Evolutionary conservation across 2,888 invertebrate genomes (phyloP).

Genomic region (Pteria penguin): DNA sequence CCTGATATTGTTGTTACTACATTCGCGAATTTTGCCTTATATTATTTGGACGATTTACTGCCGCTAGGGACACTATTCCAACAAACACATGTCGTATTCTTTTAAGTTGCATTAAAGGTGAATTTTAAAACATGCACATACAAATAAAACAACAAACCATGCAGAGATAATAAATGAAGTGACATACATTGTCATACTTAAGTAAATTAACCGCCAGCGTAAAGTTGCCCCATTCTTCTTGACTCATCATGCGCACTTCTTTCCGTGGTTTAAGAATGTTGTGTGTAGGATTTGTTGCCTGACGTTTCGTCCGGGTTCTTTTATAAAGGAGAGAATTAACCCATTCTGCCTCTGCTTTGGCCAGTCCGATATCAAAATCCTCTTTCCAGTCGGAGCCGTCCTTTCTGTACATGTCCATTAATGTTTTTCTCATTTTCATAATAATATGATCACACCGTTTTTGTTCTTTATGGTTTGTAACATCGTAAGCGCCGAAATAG

Average conservation of each 20-base stretch:
- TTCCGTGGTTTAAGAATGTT: neutral
- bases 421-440: neutral
- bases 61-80: too few species aligned
- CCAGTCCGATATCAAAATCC: neutral
- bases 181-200: neutral
- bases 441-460: neutral
- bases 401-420: neutral
- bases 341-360: neutral
- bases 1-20: too few species aligned
- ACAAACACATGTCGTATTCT: too few species aligned
- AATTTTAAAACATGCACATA: too few species aligned
- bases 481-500: neutral
- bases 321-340: neutral
- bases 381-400: neutral
- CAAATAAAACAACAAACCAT: too few species aligned
- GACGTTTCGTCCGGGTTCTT: neutral
- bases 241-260: conserved; percentile 5
- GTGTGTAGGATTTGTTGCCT: neutral
- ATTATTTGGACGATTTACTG: too few species aligned
- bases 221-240: conserved; percentile 2
- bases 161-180: too few species aligned
- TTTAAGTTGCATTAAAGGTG: too few species aligned
- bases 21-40: too few species aligned
- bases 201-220: neutral
- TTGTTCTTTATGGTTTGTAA: neutral